Percentiles rank a stretch among this genome's conserved stretches.
Conservation (phyloP, 2,113 vertebrate species). For the Cebidichthys violaceus region DNA sequence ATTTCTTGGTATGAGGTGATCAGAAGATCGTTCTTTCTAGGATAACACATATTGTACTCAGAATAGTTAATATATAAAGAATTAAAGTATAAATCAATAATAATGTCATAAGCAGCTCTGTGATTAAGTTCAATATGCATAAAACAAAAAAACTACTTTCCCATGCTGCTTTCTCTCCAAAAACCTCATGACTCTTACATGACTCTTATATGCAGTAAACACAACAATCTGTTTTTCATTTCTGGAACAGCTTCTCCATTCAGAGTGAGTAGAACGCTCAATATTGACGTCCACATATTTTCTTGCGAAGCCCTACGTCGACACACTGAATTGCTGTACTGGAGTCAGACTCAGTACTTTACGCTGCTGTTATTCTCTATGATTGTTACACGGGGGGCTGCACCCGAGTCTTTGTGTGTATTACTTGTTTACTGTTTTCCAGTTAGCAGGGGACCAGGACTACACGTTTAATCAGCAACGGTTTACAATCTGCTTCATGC, state of each 20-base stretch:
- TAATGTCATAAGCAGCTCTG: not conserved
- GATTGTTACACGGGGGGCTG: constrained; percentile 24
- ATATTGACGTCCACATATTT: not conserved
- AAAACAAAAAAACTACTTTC: not conserved
- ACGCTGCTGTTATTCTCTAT: constrained; percentile 37
- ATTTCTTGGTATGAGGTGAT: not conserved
- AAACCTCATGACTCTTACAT: not conserved
- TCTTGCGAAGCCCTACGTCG: constrained; percentile 6
- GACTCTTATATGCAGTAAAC: not conserved
- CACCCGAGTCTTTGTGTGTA: not conserved
- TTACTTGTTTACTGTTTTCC: not conserved
- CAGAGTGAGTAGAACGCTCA: constrained; percentile 6
- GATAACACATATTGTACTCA: not conserved
- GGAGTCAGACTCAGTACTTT: constrained; percentile 27
- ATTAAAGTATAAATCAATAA: not conserved
- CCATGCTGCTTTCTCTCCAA: constrained; percentile 3
- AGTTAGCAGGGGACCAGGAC: constrained; percentile 8
- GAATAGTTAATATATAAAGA: not conserved
- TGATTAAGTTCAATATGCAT: constrained; percentile 14
- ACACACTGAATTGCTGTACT: constrained; percentile 25
- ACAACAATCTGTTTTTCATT: not conserved
- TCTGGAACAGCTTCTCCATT: not conserved
- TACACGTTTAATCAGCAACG: constrained; percentile 6
- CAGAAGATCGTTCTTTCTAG: not conserved
- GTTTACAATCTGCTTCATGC: constrained; percentile 29